Conservation (phyloP, 2,888 invertebrate genomes). For the Argyra leucocephala region DNA sequence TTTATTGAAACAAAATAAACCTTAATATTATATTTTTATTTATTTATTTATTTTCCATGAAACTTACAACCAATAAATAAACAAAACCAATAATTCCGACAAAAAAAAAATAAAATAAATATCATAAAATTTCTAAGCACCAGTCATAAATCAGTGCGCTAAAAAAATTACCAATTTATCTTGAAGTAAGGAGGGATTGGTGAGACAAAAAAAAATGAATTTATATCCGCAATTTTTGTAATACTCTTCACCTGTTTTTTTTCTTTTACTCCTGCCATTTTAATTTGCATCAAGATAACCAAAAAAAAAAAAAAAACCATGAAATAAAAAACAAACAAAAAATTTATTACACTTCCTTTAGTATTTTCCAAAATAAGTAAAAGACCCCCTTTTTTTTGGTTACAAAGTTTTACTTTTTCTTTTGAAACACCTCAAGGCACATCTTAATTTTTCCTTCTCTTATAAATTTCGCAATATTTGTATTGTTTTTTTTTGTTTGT, state of each 20-base stretch:
- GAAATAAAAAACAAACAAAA: neutral
- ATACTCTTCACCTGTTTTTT: too few species aligned
- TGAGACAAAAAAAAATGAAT: neutral
- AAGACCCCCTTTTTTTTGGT: too few species aligned
- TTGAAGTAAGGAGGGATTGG: neutral
- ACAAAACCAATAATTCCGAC: too few species aligned
- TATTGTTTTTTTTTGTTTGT: neutral
- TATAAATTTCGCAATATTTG: neutral
- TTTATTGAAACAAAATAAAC: too few species aligned
- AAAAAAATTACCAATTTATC: constrained; percentile 3
- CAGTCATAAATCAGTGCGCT: constrained; percentile 3
- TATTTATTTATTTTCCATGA: too few species aligned
- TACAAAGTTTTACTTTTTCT: neutral
- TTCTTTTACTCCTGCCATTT: neutral
- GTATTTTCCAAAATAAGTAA: neutral
- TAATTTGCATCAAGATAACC: neutral
- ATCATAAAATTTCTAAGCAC: neutral
- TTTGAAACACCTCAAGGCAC: neutral
- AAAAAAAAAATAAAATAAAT: neutral
- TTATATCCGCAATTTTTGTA: too few species aligned
- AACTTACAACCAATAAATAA: too few species aligned
- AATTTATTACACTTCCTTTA: neutral
- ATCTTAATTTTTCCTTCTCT: too few species aligned
- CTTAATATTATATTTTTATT: too few species aligned
- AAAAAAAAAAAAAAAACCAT: neutral